Base-by-base conservation (phyloP, 2,797 vertebrate genomes). In the Liasis olivaceus region DNA sequence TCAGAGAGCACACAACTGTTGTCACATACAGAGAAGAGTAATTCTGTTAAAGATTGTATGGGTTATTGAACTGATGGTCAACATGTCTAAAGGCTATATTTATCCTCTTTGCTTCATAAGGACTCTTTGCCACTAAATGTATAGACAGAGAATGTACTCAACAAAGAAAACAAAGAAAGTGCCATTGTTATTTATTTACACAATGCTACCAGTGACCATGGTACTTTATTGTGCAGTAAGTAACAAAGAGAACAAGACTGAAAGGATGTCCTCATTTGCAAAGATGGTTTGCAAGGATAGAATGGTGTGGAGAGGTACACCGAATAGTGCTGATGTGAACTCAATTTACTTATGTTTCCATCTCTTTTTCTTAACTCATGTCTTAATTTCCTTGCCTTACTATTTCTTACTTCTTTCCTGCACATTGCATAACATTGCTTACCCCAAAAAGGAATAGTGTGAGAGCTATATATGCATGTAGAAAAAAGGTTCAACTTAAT, bases 1-100 rank as follows among this genome's bases (percentile, higher is more conserved):
- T 96, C 26, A 95, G 95, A 95, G 94, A 95, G 14, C 63, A 94
- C 91, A 92, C 14, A 93, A 86, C 94, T 11, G 4, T 42, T 69
- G 85, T 87, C 91, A 56, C 47, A 36, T n/a, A 26, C 3, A n/a
- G 0, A 84, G 3, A 62, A 94, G 5, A 6, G 5, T 22, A 89
- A 93, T 92, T 92, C 89, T 89, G 51, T 84, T 92, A 93, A 90
- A 81, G 47, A 87, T 54, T 81, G 58, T 81, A 66, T 56, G 64
- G 20, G 20, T 12, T 87, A 12, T 77, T 89, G 88, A 85, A 47
- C 31, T 66, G 62, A 89, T 60, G 54, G 26, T 58, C 88, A 88
- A 89, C 24, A 59, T 59, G 31, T 86, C 56, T 28, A 2, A 64
- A 59, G 20, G 15, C 0, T 77, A 87, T 9, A 64, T 63, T 63